Evolutionary conservation across 2,113 vertebrate genomes (phyloP), one percentile per base, ranked within the genome.

Genomic region (Aix galericulata): DNA sequence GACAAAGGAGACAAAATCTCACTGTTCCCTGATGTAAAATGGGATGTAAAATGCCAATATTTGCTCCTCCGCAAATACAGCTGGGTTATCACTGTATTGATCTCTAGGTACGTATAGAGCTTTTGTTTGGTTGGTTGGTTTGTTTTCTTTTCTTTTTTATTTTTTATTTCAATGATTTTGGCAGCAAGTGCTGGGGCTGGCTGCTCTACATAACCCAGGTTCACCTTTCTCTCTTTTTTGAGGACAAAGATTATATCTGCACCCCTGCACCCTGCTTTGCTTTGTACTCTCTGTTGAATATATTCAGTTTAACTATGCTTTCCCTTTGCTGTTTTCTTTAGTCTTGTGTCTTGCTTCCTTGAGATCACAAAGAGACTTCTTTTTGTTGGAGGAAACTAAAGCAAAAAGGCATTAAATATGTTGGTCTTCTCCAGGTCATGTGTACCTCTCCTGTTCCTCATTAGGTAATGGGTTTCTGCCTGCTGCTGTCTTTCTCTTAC

Each of bases 401-500:
- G 68, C 10, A 38, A 71, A 85, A 94, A 44, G 8, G 6, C 59
- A 91, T 88, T 93, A 95, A 96, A 91, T 62, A 58, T 40, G 34
- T 84, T 13, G 1, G 77, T 40, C 38, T 87, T 96, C 93, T 91
- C 66, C 91, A 92, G 89, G 93, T 94, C 94, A 92, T 87, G 77
- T 72, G n/a, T 53, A 68, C 69, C 25, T 15, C 89, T 95, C 66
- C 78, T 96, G 93, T 68, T 96, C 84, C 69, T 92, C 95, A 97
- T 96, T 97, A 97, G 91, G 91, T 96, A 97, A 97, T 96, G 94
- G 79, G 81, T 42, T 95, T 68, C 50, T 91, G 94, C 84, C 74
- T 68, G 78, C 93, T 87, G 53, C 95, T 95, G 94, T 96, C 96
- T 92, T 88, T 82, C 59, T 86, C 36, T 80, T 94, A 94, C 95